Evolutionary conservation across 2,797 vertebrate genomes (phyloP), one percentile per base, ranked within the genome.

Genomic region (Telmatherina bonti): DNA sequence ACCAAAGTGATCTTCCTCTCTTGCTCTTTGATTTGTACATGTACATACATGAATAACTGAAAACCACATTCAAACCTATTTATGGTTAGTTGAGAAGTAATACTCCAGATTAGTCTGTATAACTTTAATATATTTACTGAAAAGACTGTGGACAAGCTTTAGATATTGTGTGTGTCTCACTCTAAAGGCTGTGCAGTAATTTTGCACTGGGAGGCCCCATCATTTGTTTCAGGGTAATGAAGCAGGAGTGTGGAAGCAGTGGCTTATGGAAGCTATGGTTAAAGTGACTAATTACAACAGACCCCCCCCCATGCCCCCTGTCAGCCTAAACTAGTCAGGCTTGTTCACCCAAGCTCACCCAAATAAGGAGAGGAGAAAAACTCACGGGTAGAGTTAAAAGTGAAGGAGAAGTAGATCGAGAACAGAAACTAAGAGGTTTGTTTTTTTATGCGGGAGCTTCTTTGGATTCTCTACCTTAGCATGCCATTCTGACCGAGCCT

Each of bases 241-340:
- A 91, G 88, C 93, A 90, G 85, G 88, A 91, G 91, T 85, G 85
- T 90, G 87, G 89, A 94, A 88, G 91, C 92, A 90, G 87, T 89
- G 89, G 89, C 90, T 91, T 92, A 90, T 86, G 88, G 90, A 94
- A 86, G 84, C 92, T 83, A 84, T 88, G 91, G 86, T 92, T 94
- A 93, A 94, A 93, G 92, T 93, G 93, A 94, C 93, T 94, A 94
- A 95, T 94, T 95, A 93, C 90, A 89, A 82, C 70, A 74, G 81
- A 84, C 82, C 81, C 89, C 30, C 89, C 30, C 81, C 92, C 92
- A 91, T 82, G 89, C 90, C 78, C 72, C 91, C 70, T 82, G 83
- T 85, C 84, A 88, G 76, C 76, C 82, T 75, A 75, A 77, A 85
- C 87, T 86, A 86, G 74, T 92, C 83, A 89, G 73, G 72, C 83